These are phyloP conservation scores for Caenorhabditis angaria DNA, from an alignment of 2,888 invertebrate genomes.

Conservation along the genomic window DNA sequence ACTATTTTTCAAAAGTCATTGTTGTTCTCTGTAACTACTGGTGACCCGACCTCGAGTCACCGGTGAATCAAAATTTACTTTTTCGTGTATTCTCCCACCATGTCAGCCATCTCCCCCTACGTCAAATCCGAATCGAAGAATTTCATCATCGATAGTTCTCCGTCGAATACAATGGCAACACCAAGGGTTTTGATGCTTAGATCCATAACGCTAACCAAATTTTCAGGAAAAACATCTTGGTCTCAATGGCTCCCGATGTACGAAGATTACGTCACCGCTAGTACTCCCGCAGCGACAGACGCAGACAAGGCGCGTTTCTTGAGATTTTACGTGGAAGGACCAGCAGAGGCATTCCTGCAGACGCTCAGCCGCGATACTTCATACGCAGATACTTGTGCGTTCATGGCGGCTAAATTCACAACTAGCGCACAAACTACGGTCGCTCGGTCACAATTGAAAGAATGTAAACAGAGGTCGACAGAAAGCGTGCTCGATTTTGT, in stretches of 20 bases:
- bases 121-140: too few relatives aligned
- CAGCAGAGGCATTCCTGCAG: neutral
- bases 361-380: neutral
- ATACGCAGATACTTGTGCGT: neutral
- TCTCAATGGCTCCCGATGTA: neutral
- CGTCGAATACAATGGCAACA: too few relatives aligned
- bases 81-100: too few relatives aligned
- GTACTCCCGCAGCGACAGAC: neutral
- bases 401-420: neutral
- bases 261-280: neutral
- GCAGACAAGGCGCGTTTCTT: neutral
- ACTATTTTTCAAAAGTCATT: too few relatives aligned
- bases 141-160: too few relatives aligned
- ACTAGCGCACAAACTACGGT: neutral
- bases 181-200: neutral
- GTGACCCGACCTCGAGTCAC: too few relatives aligned
- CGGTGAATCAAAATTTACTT: too few relatives aligned
- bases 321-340: constrained; percentile 1
- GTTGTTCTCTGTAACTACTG: too few relatives aligned
- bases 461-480: neutral
- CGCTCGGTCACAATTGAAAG: neutral
- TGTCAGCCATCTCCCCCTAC: too few relatives aligned
- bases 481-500: neutral
- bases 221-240: neutral
- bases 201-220: neutral